Conservation (phyloP, 1,140 invertebrate species). For the Mercenaria mercenaria region DNA sequence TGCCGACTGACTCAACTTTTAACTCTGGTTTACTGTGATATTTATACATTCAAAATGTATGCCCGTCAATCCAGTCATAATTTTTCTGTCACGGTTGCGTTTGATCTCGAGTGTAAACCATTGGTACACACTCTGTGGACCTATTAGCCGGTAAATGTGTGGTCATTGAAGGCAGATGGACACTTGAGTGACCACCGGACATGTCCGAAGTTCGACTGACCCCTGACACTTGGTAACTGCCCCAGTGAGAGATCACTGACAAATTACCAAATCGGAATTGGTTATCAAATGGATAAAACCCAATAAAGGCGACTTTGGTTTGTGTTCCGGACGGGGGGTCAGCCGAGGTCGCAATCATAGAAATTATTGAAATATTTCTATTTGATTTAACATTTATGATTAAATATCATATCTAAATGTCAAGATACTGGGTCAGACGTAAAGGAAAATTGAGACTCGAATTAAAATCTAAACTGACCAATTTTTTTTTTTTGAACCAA, state of each 20-base stretch:
- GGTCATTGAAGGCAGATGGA: conserved; percentile 56
- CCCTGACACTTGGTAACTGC: conserved; percentile 46
- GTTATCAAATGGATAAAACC: conserved; percentile 22
- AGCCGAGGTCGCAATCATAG: neutral
- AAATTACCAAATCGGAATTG: conserved; percentile 6
- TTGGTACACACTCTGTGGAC: neutral
- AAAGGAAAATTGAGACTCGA: neutral
- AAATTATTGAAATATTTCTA: conserved; percentile 46
- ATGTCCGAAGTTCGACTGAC: conserved; percentile 42
- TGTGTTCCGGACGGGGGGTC: neutral
- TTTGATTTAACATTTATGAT: conserved; percentile 33
- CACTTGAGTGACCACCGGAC: conserved; percentile 46
- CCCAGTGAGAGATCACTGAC: conserved; percentile 30
- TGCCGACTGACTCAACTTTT: no score
- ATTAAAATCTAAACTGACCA: neutral
- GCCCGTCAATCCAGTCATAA: conserved; percentile 30
- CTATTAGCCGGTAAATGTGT: conserved; percentile 29
- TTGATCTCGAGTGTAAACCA: conserved; percentile 40
- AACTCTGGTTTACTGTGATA: no score
- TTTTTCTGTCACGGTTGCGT: conserved; percentile 47
- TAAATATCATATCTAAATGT: conserved; percentile 41
- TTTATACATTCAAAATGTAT: no score
- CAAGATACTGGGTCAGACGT: conserved; percentile 11
- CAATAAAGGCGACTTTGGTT: neutral
- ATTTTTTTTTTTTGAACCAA: neutral